phyloP scores from a whole-genome alignment of 2,113 vertebrate species.

The Nestor notabilis region DNA sequence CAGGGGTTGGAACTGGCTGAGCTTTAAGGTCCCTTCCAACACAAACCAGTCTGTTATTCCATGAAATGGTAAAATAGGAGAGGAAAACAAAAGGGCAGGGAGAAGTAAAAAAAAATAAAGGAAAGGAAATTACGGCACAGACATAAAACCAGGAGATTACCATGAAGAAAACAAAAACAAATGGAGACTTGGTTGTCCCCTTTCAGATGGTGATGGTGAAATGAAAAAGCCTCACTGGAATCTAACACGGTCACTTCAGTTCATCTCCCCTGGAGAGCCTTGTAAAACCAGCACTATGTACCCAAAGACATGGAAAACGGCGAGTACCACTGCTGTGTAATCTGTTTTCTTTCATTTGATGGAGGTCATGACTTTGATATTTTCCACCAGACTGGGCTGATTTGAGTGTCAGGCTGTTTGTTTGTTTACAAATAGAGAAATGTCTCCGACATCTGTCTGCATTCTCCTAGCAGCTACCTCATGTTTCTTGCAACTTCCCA shows the following conservation, averaged over 20 bases:
- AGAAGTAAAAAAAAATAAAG: neutral
- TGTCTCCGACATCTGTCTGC: slow-evolving; percentile 49
- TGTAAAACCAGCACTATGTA: accelerated
- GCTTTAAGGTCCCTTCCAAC: neutral
- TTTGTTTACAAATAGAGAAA: slow-evolving; percentile 60
- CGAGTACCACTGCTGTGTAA: neutral
- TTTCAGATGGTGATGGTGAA: neutral
- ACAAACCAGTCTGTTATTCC: neutral
- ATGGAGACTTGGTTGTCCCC: neutral
- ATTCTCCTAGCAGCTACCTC: slow-evolving; percentile 52
- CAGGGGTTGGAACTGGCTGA: neutral
- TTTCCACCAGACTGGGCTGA: slow-evolving; percentile 47
- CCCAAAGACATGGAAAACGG: neutral
- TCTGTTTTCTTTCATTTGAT: slow-evolving; percentile 14
- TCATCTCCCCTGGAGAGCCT: neutral
- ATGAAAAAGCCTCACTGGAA: neutral
- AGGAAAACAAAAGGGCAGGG: neutral
- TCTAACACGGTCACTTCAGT: neutral
- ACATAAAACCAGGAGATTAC: neutral
- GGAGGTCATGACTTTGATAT: slow-evolving; percentile 15
- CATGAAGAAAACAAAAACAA: neutral
- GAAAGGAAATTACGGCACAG: neutral
- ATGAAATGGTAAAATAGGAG: neutral
- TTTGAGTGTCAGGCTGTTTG: slow-evolving; percentile 24
- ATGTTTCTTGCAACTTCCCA: slow-evolving; percentile 43